Evolutionary conservation across 2,113 vertebrate species (phyloP), one percentile per base, ranked within the genome.

Genomic region (Haliaeetus leucogaster): DNA sequence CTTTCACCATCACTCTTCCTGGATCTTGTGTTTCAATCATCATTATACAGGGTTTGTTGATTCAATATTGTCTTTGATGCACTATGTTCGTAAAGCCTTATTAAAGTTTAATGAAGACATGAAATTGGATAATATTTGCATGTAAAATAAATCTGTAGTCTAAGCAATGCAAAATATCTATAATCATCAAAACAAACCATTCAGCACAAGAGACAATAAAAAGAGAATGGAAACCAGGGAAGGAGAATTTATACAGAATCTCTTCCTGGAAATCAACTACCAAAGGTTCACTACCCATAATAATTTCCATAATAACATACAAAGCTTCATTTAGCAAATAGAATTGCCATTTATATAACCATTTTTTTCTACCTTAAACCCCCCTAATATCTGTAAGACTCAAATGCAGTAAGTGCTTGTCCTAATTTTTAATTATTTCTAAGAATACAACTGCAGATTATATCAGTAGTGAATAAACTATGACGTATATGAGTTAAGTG

Each of bases 151-250:
- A 88, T 93, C 95, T 92, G 87, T 86, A 95, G 68, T 89, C 90
- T 97, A 94, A 95, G 93, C 83, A 93, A 97, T 88, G 81, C 89
- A 83, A 93, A 95, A 79, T 74, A 93, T 81, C 81, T 82, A 81
- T 94, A 97, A 97, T 93, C 92, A 97, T 91, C 95, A 95, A 94
- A 97, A 96, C 94, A 97, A 97, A 92, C 92, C 87, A 94, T 85
- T 90, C 76, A 58, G 36, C 53, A 20, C 42, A 88, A 55, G 38
- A 93, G 86, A 93, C 52, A 88, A 95, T 86, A 91, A 87, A 96
- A 83, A 78, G 36, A 84, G 43, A 96, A 90, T 47, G 19, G 56
- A 91, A 92, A 87, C 17, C 34, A 84, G 21, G 30, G 22, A 67
- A 82, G 20, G 29, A 86, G n/a, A 89, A 92, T 89, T 93, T 62